These are phyloP conservation scores for Xanthia togata DNA, from an alignment of 2,888 invertebrate species.

Conservation along the genomic window DNA sequence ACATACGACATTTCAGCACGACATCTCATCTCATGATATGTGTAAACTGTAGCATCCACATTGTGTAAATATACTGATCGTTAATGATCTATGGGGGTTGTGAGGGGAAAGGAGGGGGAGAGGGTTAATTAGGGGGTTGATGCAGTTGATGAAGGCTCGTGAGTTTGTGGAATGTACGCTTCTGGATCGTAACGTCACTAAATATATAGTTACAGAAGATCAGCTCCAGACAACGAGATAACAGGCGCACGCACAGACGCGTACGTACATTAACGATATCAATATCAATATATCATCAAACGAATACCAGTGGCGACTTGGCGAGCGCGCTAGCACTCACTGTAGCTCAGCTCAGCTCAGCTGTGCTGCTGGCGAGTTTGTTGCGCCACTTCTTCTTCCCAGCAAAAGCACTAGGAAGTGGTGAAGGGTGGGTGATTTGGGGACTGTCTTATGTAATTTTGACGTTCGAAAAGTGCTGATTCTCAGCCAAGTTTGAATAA, in stretches of 20 bases:
- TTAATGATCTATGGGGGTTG: conserved; percentile 65
- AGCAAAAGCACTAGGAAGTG: no score
- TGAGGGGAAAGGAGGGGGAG: conserved; percentile 14
- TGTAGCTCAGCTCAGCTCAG: no score
- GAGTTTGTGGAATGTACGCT: conserved; percentile 58
- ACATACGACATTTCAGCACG: conserved; percentile 20
- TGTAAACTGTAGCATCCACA: conserved; percentile 48
- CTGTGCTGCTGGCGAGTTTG: no score
- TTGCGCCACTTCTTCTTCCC: no score
- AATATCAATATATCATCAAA: background rate
- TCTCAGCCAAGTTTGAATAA: no score
- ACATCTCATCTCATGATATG: conserved; percentile 42
- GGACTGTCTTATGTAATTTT: no score
- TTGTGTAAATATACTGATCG: conserved; percentile 67
- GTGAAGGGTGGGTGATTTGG: no score
- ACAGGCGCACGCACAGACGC: background rate
- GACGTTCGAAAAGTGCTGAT: no score
- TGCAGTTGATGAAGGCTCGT: conserved; percentile 62
- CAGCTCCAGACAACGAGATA: background rate
- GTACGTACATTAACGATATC: background rate
- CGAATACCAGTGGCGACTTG: background rate
- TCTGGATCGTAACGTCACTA: conserved; percentile 39
- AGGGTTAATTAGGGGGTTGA: conserved; percentile 62
- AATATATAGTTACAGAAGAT: conserved; percentile 1
- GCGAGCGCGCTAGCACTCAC: background rate